Evolutionary conservation across 2,113 vertebrate species (phyloP).

Genomic region (Notothenia coriiceps): DNA sequence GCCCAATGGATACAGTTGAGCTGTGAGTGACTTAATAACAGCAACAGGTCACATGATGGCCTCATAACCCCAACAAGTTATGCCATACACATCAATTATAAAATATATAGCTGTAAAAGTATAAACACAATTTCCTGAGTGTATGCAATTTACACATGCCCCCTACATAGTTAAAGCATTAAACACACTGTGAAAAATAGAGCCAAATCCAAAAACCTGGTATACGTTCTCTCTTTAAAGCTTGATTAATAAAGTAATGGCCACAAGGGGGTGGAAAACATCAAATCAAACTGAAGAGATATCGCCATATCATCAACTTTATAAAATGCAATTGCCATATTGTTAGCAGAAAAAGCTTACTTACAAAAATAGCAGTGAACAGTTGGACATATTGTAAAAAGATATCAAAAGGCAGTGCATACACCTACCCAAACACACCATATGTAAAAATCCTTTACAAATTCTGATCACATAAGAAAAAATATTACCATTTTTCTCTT

Average conservation of each 20-base stretch:
- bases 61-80: neutral
- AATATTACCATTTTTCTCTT: neutral
- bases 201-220: too few relatives aligned
- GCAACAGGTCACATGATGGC: neutral
- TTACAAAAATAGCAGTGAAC: neutral
- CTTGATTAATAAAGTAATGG: neutral
- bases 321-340: neutral
- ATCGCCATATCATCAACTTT: neutral
- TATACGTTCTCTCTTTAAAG: too few relatives aligned
- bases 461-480: neutral
- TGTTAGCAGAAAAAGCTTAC: neutral
- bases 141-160: neutral
- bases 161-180: neutral
- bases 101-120: neutral
- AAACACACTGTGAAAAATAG: neutral
- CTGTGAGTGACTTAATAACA: constrained; percentile 1
- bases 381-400: neutral
- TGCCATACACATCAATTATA: neutral
- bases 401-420: neutral
- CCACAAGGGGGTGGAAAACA: neutral
- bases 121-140: neutral
- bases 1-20: neutral
- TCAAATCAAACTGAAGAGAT: neutral
- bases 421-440: neutral
- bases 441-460: neutral